Evolutionary conservation across 2,888 invertebrate species (phyloP).

Genomic region (Serripes groenlandicus): DNA sequence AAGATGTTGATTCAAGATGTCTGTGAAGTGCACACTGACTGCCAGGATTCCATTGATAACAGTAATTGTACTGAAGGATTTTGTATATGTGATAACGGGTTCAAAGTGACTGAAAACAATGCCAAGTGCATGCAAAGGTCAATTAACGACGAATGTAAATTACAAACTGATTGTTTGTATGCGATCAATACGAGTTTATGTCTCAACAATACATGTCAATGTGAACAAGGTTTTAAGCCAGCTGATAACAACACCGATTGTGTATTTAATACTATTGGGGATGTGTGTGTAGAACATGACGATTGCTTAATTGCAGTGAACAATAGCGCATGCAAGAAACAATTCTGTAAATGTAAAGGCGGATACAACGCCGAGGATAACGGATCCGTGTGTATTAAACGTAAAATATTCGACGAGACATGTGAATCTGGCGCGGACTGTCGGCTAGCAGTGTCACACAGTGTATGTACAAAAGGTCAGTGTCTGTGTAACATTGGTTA

Average conservation of each 20-base stretch:
- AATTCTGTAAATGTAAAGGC: constrained; percentile 37
- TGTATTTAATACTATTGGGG: constrained; percentile 47
- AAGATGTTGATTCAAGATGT: constrained; percentile 56
- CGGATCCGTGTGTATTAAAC: constrained; percentile 30
- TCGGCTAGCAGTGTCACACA: constrained; percentile 61
- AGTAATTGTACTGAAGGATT: constrained; percentile 44
- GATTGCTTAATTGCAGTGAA: constrained; percentile 56
- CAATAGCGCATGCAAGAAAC: constrained; percentile 44
- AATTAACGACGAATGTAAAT: constrained; percentile 40
- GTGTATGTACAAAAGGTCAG: constrained; percentile 59
- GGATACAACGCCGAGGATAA: constrained; percentile 44
- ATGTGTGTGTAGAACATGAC: constrained; percentile 40
- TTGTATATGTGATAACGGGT: constrained; percentile 58
- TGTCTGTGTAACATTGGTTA: constrained; percentile 68
- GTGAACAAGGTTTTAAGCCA: constrained; percentile 51
- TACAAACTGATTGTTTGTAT: constrained; percentile 47
- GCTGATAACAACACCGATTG: constrained; percentile 24
- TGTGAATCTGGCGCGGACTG: constrained; percentile 66
- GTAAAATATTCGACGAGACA: constrained; percentile 64
- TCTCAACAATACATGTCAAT: constrained; percentile 44
- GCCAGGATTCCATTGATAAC: constrained; percentile 57
- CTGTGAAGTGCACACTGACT: constrained; percentile 58
- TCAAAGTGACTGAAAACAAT: constrained; percentile 13
- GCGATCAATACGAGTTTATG: constrained; percentile 54
- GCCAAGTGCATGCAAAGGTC: constrained; percentile 34